Base-by-base conservation (phyloP, 1,140 invertebrate species). In the Drosophila ironensis region DNA sequence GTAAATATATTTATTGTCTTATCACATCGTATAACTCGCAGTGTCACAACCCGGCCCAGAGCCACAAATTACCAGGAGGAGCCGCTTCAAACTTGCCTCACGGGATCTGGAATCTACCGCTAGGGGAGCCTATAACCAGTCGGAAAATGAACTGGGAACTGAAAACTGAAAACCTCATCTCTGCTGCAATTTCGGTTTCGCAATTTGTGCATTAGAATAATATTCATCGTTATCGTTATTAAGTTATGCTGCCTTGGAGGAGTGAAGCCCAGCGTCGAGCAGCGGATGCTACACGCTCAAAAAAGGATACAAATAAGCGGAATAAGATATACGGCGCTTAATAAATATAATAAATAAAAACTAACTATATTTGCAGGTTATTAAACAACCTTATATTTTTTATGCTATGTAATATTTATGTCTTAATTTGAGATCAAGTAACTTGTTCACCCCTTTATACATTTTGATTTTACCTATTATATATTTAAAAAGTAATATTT, bases 201-300 rank as follows among this genome's bases (percentile, higher is more conserved):
- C 59, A 84, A 78, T 82, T 84, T 78, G 51, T 30, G 73, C 80
- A 86, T 86, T 63, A 86, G 87, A 86, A 86, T 86, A 86, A 86
- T 86, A 86, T 87, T 86, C 80, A 86, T 86, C 80, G 80, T 86
- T 86, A 87, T 80, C 80, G 81, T 86, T 86, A 86, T 80, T 86
- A 86, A 86, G 74, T 86, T 86, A 68, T 86, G 80, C 78, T 86
- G 71, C 56, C 84, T 86, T 42, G 73, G n/a, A n/a, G n/a, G n/a
- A n/a, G 80, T 75, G 86, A 86, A 69, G 74, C 67, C 68, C 60
- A 37, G 48, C 37, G 25, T 25, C 30, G 25, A n/a, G 24, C 5
- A 16, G 33, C 1, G 3, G 25, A 44, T 24, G 6, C 14, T 41
- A 33, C 9, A 11, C 35, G 24, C 7, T 5, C 4, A 7, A 12